Percentiles rank a stretch among this genome's conserved stretches.
These are phyloP conservation scores for Spodoptera litura DNA, from an alignment of 1,140 invertebrate genomes.

Conservation along the genomic window DNA sequence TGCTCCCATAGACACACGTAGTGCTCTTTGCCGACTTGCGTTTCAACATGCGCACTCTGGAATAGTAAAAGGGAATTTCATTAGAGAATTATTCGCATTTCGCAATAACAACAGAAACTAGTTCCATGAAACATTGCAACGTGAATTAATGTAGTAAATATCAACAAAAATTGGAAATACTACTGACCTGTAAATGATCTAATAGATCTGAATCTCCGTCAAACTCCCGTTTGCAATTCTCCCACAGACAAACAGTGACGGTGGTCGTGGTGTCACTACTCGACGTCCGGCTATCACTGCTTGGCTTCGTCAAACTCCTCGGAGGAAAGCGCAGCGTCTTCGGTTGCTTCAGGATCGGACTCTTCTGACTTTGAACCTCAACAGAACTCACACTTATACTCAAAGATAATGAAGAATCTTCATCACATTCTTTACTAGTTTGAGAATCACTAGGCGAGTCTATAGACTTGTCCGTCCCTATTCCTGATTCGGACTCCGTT, in stretches of 20 bases:
- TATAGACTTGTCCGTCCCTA: constrained; percentile 82
- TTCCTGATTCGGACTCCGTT: constrained; percentile 81
- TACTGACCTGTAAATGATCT: constrained; percentile 94
- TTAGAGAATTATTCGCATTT: neutral
- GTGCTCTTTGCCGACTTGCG: constrained; percentile 92
- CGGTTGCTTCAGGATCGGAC: constrained; percentile 91
- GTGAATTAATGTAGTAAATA: no score
- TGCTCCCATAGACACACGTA: constrained; percentile 96
- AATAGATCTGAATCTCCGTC: constrained; percentile 92
- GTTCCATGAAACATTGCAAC: no score
- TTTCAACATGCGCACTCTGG: constrained; percentile 93
- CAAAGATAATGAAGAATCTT: constrained; percentile 81
- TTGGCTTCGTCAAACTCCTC: constrained; percentile 65
- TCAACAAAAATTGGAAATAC: constrained; percentile 1
- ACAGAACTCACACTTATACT: constrained; percentile 81
- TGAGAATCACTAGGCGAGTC: constrained; percentile 84
- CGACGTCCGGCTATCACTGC: constrained; percentile 69
- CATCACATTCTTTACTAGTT: constrained; percentile 83
- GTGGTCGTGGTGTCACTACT: constrained; percentile 73
- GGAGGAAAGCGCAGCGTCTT: constrained; percentile 93
- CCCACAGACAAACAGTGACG: constrained; percentile 91
- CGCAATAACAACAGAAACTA: no score
- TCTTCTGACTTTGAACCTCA: constrained; percentile 81
- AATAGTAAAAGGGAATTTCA: constrained; percentile 58
- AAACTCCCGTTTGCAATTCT: constrained; percentile 92